A percentile compares a stretch with the other conserved stretches of the same genome.
Conservation (phyloP, 1,140 invertebrate genomes). For the Caenorhabditis elegans region WBcel235 BX284603.4:4768501-4769000, state of each 20-base stretch:
- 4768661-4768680: constrained; percentile 24
- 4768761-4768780: neutral
- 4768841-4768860: too few species aligned
- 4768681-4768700: constrained; percentile 9
- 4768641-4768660: constrained; percentile 28
- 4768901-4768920: too few species aligned
- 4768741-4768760: too few species aligned
- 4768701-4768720: constrained; percentile 11
- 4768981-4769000: too few species aligned
- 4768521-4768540: constrained; percentile 19
- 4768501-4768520: neutral
- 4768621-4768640: constrained; percentile 16
- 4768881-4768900: too few species aligned
- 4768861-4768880: too few species aligned
- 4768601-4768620: neutral
- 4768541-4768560: neutral
- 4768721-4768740: neutral
- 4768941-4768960: too few species aligned
- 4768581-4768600: constrained; percentile 32
- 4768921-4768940: too few species aligned
- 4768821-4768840: too few species aligned
- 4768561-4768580: neutral
- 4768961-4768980: too few species aligned
- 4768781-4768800: neutral
- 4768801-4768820: too few species aligned